Percentiles rank a stretch among this genome's conserved stretches.
These are phyloP conservation scores for Eumacrocentrus americanus DNA, from an alignment of 2,888 invertebrate genomes.

Conservation along the genomic window DNA sequence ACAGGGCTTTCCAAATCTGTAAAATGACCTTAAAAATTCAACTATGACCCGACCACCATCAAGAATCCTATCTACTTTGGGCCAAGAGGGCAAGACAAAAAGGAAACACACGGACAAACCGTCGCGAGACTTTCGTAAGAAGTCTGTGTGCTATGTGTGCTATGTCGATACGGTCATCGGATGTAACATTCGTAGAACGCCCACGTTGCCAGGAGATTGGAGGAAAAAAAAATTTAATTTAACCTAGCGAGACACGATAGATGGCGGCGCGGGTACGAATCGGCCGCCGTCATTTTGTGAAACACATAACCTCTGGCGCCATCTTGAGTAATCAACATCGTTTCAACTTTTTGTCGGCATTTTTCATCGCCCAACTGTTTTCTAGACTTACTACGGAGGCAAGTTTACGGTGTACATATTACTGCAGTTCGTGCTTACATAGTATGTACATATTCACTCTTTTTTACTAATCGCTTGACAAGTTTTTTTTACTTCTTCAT, in stretches of 20 bases:
- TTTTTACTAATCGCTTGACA: background rate
- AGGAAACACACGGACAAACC: slow-evolving; percentile 34
- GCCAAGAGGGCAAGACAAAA: slow-evolving; percentile 40
- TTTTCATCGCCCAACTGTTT: background rate
- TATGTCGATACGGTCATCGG: slow-evolving; percentile 31
- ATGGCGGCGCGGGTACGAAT: background rate
- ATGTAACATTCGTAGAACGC: background rate
- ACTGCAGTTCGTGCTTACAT: background rate
- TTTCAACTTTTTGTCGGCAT: background rate
- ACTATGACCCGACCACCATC: slow-evolving; percentile 39
- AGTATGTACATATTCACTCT: background rate
- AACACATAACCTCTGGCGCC: background rate
- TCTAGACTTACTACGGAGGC: background rate
- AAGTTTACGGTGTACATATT: no score
- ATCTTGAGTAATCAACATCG: background rate
- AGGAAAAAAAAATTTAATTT: no score
- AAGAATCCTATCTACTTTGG: slow-evolving; percentile 44
- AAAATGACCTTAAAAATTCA: slow-evolving; percentile 30
- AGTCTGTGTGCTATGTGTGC: slow-evolving; percentile 18
- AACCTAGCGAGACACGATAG: background rate
- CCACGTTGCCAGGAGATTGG: background rate
- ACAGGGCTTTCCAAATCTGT: slow-evolving; percentile 32
- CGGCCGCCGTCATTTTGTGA: background rate
- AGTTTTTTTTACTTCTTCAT: background rate
- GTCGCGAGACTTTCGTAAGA: slow-evolving; percentile 16